Conservation (phyloP, 2,113 vertebrate genomes). For the Crotalus viridis region DNA sequence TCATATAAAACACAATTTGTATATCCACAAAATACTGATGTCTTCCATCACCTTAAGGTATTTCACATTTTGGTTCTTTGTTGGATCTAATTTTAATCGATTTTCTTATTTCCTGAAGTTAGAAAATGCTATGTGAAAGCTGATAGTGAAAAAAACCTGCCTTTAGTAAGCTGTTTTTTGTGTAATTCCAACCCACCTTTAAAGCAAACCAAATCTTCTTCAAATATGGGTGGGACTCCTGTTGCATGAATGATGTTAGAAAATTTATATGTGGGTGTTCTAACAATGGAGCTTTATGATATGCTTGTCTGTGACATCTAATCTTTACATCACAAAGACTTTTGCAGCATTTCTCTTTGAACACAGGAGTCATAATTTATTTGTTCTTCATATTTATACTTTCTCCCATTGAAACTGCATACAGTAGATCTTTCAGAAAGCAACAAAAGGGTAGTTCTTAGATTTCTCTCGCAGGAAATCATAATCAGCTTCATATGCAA, state of each 20-base stretch:
- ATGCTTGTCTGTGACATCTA: not conserved
- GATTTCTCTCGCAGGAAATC: not conserved
- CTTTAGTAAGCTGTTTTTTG: not conserved
- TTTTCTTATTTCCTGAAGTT: not conserved
- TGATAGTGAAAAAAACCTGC: not conserved
- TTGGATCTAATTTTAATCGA: too few species aligned
- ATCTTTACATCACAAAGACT: not conserved
- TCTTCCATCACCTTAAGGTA: not conserved
- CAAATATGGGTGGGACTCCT: not conserved
- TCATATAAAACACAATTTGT: not conserved
- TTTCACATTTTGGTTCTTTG: not conserved
- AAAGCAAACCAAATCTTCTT: not conserved
- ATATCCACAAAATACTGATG: not conserved
- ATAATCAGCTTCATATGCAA: not conserved
- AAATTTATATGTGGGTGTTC: not conserved
- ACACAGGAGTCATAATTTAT: not conserved
- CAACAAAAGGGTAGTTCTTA: not conserved
- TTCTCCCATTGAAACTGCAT: not conserved
- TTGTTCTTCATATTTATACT: not conserved
- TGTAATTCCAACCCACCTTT: not conserved
- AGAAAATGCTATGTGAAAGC: not conserved
- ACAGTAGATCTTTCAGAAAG: not conserved
- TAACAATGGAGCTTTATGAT: not conserved
- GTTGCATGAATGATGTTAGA: not conserved
- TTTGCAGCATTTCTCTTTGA: not conserved